These are phyloP conservation scores for Phocides pigmalion DNA, from an alignment of 1,140 invertebrate species.

Conservation along the genomic window DNA sequence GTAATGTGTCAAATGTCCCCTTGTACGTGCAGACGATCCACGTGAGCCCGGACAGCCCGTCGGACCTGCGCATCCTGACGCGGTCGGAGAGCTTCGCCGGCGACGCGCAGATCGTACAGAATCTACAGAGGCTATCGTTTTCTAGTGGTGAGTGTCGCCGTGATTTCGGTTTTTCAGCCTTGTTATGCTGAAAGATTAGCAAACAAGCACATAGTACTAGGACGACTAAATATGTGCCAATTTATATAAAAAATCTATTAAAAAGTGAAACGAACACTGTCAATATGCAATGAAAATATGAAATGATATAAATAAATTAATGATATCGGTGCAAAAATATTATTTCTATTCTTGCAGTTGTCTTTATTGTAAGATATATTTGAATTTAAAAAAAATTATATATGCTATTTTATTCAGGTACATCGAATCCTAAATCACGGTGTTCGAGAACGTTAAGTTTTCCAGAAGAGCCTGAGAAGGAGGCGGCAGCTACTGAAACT, in stretches of 20 bases:
- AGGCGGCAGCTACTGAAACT: slow-evolving; percentile 58
- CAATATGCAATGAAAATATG: too few species aligned
- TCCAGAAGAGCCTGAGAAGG: slow-evolving; percentile 77
- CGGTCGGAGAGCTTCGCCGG: slow-evolving; percentile 90
- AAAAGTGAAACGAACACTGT: too few species aligned
- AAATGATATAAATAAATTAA: too few species aligned
- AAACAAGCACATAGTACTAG: too few species aligned
- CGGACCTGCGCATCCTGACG: slow-evolving; percentile 82
- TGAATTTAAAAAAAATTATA: background rate
- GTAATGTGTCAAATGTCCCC: too few species aligned
- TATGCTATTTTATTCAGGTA: slow-evolving; percentile 40
- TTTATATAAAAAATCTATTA: too few species aligned
- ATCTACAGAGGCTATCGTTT: slow-evolving; percentile 84
- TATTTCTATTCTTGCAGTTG: too few species aligned
- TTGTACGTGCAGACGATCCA: slow-evolving; percentile 67
- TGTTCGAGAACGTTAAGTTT: slow-evolving; percentile 79
- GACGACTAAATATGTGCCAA: too few species aligned
- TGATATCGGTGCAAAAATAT: too few species aligned
- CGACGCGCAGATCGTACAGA: slow-evolving; percentile 90
- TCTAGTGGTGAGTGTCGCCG: slow-evolving; percentile 51
- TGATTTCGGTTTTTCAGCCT: too few species aligned
- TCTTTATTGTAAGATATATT: too few species aligned
- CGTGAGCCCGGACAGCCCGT: slow-evolving; percentile 84
- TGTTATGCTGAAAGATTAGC: too few species aligned
- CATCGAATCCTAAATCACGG: slow-evolving; percentile 61